phyloP scores from a whole-genome alignment of 2,888 invertebrate genomes.

The Heliconius ismenius region DNA sequence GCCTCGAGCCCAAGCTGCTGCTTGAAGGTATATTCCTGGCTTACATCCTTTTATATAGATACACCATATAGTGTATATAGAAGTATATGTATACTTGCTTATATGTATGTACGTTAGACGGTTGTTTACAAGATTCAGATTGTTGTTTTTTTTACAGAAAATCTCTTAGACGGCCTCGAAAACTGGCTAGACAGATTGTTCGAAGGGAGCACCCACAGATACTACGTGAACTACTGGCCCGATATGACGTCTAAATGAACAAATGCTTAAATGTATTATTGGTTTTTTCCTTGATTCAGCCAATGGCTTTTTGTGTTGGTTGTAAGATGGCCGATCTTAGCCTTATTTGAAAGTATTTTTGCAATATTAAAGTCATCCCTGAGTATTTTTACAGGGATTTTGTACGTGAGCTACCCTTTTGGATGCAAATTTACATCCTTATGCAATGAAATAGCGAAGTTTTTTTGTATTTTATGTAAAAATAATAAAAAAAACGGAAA shows the following conservation, averaged over 20 bases:
- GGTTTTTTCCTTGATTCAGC: slow-evolving; percentile 28
- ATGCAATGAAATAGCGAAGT: not conserved
- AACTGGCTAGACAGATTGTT: slow-evolving; percentile 98
- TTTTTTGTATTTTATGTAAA: not conserved
- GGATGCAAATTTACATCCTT: not conserved
- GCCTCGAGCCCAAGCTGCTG: slow-evolving; percentile 69
- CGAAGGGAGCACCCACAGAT: slow-evolving; percentile 97
- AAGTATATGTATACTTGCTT: too few relatives aligned
- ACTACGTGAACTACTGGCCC: slow-evolving; percentile 99
- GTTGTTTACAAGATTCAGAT: not conserved
- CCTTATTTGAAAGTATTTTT: not conserved
- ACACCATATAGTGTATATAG: too few relatives aligned
- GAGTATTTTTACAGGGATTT: not conserved
- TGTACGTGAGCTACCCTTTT: not conserved
- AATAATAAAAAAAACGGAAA: not conserved
- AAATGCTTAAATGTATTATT: slow-evolving; percentile 29
- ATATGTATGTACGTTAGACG: not conserved
- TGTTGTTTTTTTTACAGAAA: slow-evolving; percentile 11
- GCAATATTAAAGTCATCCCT: not conserved
- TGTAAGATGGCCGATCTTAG: slow-evolving; percentile 14
- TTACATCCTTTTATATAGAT: not conserved
- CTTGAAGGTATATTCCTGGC: slow-evolving; percentile 60
- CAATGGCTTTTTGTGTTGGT: slow-evolving; percentile 29
- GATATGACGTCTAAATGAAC: slow-evolving; percentile 92
- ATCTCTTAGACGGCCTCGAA: slow-evolving; percentile 92